phyloP scores from a whole-genome alignment of 2,113 vertebrate genomes.

The Phainopepla nitens region DNA sequence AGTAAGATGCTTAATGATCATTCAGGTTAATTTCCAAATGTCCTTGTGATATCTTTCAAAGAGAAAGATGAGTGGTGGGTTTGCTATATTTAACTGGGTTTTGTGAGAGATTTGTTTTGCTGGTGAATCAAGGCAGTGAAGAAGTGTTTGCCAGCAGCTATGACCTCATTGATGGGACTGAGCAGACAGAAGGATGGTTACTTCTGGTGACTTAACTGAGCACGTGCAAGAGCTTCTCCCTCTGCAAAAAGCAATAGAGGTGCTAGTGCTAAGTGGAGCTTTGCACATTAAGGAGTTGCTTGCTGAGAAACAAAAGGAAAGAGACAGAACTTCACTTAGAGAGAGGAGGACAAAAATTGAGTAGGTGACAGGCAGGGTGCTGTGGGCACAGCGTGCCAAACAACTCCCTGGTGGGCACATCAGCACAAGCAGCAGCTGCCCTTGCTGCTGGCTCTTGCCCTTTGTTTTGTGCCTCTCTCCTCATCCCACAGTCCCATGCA shows the following conservation, averaged over 20 bases:
- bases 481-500: fast-evolving
- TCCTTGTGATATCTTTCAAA: background rate
- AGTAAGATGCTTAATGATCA: background rate
- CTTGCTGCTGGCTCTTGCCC: background rate
- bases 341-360: background rate
- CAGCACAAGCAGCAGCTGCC: background rate
- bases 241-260: background rate
- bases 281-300: background rate
- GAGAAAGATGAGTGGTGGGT: background rate
- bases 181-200: background rate
- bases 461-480: background rate
- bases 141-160: background rate
- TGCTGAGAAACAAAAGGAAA: constrained; percentile 19
- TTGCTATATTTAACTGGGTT: background rate
- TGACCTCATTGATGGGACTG: background rate
- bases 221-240: background rate
- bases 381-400: fast-evolving
- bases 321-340: constrained; percentile 8
- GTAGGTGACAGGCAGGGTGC: background rate
- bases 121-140: background rate
- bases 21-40: background rate
- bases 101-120: background rate
- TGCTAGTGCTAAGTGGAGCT: background rate
- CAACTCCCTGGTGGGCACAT: background rate
- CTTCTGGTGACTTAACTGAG: background rate